phyloP scores from a whole-genome alignment of 2,797 vertebrate genomes.

The Argentina silus region DNA sequence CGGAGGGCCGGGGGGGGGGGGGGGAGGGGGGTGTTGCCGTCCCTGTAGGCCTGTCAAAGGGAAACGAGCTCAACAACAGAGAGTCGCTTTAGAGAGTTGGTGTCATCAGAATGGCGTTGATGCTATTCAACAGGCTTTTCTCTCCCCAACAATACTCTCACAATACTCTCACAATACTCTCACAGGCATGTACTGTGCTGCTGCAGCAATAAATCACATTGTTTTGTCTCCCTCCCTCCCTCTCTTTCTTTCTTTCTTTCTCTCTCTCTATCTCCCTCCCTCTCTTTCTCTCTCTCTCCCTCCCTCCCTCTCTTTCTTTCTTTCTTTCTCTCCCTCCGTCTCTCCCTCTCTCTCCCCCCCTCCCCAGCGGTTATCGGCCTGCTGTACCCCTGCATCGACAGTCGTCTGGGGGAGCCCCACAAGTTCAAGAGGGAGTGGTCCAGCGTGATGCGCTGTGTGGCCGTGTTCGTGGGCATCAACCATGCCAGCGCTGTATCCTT shows the following conservation, averaged over 20 bases:
- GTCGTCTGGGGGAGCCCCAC: constrained; percentile 91
- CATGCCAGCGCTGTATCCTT: constrained; percentile 98
- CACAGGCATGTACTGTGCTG: constrained; percentile 14
- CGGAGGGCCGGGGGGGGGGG: no score
- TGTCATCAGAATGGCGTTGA: constrained; percentile 8
- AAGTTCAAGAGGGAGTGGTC: constrained; percentile 97
- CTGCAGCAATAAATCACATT: background rate
- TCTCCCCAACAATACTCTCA: constrained; percentile 29
- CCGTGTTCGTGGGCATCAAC: constrained; percentile 97
- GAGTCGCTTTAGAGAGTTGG: background rate
- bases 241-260: background rate
- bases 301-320: background rate
- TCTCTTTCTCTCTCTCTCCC: background rate
- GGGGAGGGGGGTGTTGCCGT: no score
- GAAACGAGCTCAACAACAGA: background rate
- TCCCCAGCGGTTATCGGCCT: constrained; percentile 88
- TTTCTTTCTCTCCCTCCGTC: background rate
- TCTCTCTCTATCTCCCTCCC: background rate
- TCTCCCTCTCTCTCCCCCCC: constrained; percentile 18
- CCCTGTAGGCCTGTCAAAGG: background rate
- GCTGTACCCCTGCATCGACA: constrained; percentile 96
- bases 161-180: constrained; percentile 13
- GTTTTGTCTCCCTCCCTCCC: background rate
- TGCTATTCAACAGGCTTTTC: background rate
- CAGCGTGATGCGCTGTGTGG: constrained; percentile 96